Base-by-base conservation (phyloP, 2,797 vertebrate genomes). In the Remorina albescens region DNA sequence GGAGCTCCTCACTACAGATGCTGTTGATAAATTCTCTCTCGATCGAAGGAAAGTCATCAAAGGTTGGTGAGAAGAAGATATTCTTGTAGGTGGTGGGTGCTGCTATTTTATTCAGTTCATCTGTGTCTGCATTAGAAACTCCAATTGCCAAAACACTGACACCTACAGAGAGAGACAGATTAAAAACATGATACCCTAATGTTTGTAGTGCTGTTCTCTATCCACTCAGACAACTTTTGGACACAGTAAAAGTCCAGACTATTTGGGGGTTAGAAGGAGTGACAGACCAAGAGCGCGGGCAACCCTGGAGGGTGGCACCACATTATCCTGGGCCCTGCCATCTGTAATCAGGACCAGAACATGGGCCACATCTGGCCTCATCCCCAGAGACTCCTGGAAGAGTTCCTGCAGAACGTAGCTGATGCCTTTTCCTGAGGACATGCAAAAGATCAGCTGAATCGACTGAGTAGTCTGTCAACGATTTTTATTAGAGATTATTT, bases 241-340 rank as follows among this genome's bases (percentile, higher is more conserved):
- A 2, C 18, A 1, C 1, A 32, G 1, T 37, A 11, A 54, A 67
- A 62, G 19, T 23, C 10, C 39, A 34, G n/a, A 51, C 5, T 19
- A 0, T 12, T 41, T 39, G 1, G 4, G n/a, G 8, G 18, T 50
- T 26, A 56, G 4, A 15, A 18, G 9, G 8, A 34, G 2, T 30
- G n/a, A 80, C 93, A 87, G 73, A 97, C 97, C 97, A 39, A 96
- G 88, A 67, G 93, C 92, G 0, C 93, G 96, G 15, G 95, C 96
- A 25, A 93, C 91, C 85, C 93, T 95, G 49, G 97, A 95, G 12
- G 97, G 95, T 1, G 92, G 91, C 50, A 89, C 34, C 75, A 97
- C 96, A 0, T 97, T 93, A 41, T 98, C 96, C 87, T 96, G 96
- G 28, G 96, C 96, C 39, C 82, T 91, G n/a, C 96, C 96, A 15